Evolutionary conservation across 35 echinoderm and acorn worm species (phyloP).

Genomic region (Patiria miniata): DNA sequence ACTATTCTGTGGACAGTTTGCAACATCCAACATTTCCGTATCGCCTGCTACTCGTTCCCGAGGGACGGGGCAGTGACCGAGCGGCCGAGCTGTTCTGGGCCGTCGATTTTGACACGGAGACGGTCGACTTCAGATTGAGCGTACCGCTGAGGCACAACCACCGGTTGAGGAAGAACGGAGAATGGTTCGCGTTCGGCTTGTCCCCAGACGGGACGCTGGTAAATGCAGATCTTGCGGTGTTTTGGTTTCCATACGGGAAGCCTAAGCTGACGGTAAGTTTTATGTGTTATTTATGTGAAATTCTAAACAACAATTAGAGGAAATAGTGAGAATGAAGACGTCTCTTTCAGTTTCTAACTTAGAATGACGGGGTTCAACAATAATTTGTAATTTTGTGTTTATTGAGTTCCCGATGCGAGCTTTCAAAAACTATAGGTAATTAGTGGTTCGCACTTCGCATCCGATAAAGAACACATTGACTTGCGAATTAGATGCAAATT

Average conservation of each 20-base stretch:
- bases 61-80: neutral
- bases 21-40: neutral
- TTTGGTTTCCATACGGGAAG: neutral
- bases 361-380: no score
- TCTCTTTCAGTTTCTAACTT: no score
- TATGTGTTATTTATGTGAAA: no score
- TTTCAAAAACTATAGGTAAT: no score
- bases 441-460: no score
- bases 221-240: slow-evolving; percentile 34
- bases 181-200: slow-evolving; percentile 60
- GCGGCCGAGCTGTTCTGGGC: neutral
- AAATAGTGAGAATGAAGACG: no score
- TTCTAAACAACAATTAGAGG: no score
- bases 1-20: neutral
- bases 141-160: neutral
- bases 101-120: slow-evolving; percentile 7
- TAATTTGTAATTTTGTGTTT: no score
- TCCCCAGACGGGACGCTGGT: slow-evolving; percentile 22
- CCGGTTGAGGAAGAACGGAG: neutral
- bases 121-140: slow-evolving; percentile 16
- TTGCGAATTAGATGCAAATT: no score
- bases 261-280: slow-evolving; percentile 19
- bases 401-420: no score
- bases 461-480: no score
- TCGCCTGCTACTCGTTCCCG: neutral